phyloP scores from a whole-genome alignment of 2,797 vertebrate species.

The Alexandromys oeconomus region DNA sequence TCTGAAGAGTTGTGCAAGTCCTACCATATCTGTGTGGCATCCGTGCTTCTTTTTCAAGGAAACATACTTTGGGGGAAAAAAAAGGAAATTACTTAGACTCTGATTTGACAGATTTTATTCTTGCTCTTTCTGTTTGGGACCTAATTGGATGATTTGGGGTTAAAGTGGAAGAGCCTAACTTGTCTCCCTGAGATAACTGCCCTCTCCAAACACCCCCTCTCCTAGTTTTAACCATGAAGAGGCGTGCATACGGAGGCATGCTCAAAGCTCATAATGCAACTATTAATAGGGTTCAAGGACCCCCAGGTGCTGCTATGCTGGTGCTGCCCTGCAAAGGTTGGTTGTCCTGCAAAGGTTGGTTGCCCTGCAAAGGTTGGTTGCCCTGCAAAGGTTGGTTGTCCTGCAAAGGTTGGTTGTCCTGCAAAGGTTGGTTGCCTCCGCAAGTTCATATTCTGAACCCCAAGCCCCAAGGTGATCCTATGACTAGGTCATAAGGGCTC shows the following conservation, averaged over 20 bases:
- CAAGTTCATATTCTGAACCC: background rate
- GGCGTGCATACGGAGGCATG: background rate
- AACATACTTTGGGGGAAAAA: background rate
- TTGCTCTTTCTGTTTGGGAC: constrained; percentile 31
- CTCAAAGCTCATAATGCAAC: background rate
- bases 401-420: background rate
- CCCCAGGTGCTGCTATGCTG: background rate
- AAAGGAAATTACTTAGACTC: background rate
- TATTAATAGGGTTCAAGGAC: background rate
- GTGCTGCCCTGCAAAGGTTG: too few species aligned
- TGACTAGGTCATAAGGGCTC: background rate
- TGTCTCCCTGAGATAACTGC: background rate
- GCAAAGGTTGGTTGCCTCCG: background rate
- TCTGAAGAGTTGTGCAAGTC: background rate
- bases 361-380: too few species aligned
- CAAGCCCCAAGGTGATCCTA: background rate
- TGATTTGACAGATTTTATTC: background rate
- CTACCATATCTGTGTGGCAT: background rate
- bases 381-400: background rate
- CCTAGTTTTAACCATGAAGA: background rate
- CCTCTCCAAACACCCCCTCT: background rate
- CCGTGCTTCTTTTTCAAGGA: background rate
- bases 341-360: background rate
- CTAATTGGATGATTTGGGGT: background rate
- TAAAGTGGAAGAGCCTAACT: background rate